Evolutionary conservation across 23 tunicate genomes (phyloP).

Genomic region (Styela clava): DNA sequence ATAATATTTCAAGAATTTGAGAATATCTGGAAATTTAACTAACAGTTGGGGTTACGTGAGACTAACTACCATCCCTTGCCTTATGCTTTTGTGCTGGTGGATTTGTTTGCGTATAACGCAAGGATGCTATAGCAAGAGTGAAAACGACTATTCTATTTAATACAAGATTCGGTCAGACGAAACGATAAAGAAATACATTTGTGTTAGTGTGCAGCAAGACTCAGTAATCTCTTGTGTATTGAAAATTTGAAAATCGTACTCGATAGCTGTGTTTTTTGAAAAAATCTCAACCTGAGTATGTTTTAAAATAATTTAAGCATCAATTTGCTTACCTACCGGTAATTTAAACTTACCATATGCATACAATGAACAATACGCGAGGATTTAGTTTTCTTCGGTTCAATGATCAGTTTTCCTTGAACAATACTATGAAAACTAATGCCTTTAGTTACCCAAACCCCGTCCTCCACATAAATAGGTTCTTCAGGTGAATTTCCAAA

Average conservation of each 20-base stretch:
- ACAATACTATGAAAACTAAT: not conserved
- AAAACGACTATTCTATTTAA: not conserved
- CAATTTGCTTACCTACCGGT: too few relatives aligned
- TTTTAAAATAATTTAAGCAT: too few relatives aligned
- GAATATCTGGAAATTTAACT: too few relatives aligned
- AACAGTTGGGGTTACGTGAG: too few relatives aligned
- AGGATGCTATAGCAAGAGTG: too few relatives aligned
- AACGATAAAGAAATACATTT: not conserved
- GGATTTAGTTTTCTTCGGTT: not conserved
- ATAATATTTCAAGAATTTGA: too few relatives aligned
- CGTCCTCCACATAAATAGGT: not conserved
- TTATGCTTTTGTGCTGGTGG: too few relatives aligned
- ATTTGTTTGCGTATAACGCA: too few relatives aligned
- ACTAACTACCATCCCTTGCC: too few relatives aligned
- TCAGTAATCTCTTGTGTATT: too few relatives aligned
- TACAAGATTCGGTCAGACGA: not conserved
- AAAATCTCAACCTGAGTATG: not conserved
- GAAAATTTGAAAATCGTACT: not conserved
- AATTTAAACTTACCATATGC: not conserved
- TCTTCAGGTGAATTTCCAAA: not conserved
- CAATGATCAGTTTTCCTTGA: not conserved
- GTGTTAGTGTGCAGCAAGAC: too few relatives aligned
- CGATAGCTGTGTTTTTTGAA: not conserved
- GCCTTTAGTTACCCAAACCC: not conserved
- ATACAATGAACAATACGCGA: not conserved